Evolutionary conservation across 2,113 vertebrate species (phyloP).

Genomic region (Zosterops japonicus): DNA sequence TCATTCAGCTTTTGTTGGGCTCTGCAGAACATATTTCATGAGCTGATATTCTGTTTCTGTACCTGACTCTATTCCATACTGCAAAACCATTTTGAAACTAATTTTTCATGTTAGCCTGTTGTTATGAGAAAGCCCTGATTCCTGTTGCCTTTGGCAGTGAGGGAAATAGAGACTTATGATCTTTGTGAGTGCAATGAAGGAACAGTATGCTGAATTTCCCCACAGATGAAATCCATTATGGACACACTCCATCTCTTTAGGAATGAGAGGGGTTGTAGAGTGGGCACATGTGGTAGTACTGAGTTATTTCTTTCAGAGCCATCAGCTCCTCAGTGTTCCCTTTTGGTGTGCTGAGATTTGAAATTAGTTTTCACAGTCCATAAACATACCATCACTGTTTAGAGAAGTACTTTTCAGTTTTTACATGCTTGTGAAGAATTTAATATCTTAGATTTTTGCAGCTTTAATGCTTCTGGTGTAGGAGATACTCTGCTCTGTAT

Average conservation of each 20-base stretch:
- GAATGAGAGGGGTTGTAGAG: background rate
- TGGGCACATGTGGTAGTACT: background rate
- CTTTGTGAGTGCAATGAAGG: background rate
- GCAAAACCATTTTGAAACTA: background rate
- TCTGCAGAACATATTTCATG: background rate
- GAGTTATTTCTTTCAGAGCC: slow-evolving; percentile 19
- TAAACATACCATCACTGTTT: slow-evolving; percentile 15
- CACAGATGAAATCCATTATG: background rate
- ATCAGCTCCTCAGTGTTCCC: background rate
- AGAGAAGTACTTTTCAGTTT: slow-evolving; percentile 17
- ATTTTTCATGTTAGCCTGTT: slow-evolving; percentile 2
- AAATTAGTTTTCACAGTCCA: slow-evolving; percentile 41
- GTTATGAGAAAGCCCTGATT: background rate
- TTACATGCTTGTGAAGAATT: background rate
- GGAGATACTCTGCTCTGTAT: background rate
- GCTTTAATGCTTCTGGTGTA: background rate
- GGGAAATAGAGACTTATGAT: background rate
- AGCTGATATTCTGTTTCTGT: background rate
- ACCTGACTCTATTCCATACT: background rate
- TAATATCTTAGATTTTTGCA: background rate
- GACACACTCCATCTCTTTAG: background rate
- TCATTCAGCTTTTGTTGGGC: background rate
- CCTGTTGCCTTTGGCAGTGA: background rate
- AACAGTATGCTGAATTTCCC: background rate
- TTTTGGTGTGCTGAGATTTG: slow-evolving; percentile 8